Conservation (phyloP, 2,888 invertebrate genomes). For the Drosophila recens region DNA sequence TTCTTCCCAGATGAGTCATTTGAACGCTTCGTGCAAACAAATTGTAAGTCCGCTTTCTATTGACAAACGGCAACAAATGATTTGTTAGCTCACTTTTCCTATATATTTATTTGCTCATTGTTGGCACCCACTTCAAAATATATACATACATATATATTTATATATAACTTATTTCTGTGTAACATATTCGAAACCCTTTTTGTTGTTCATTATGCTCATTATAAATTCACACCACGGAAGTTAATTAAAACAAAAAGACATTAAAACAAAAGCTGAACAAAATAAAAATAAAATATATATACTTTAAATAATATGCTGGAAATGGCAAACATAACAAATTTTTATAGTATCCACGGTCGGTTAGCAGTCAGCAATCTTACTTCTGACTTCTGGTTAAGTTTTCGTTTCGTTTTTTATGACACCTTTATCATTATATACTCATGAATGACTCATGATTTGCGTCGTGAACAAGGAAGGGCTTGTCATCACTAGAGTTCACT, state of each 20-base stretch:
- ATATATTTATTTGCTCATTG: slow-evolving; percentile 8
- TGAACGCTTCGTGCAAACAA: slow-evolving; percentile 34
- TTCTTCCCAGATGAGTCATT: slow-evolving; percentile 39
- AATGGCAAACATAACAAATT: slow-evolving; percentile 56
- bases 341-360: slow-evolving; percentile 45
- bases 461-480: slow-evolving; percentile 39
- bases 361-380: slow-evolving; percentile 26
- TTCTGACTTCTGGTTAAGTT: slow-evolving; percentile 29
- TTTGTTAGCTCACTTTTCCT: slow-evolving; percentile 30
- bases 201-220: slow-evolving; percentile 57
- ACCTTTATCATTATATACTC: slow-evolving; percentile 28
- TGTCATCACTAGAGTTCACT: neutral
- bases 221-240: slow-evolving; percentile 66
- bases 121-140: slow-evolving; percentile 15
- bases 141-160: neutral
- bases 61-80: slow-evolving; percentile 17
- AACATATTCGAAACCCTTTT: slow-evolving; percentile 38
- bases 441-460: slow-evolving; percentile 37
- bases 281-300: slow-evolving; percentile 27
- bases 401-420: slow-evolving; percentile 38
- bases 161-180: slow-evolving; percentile 12
- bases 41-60: slow-evolving; percentile 63
- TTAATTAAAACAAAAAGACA: slow-evolving; percentile 66
- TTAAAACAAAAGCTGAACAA: slow-evolving; percentile 49
- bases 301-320: slow-evolving; percentile 49